Evolutionary conservation across 2,113 vertebrate species (phyloP).

Genomic region (Gymnobelideus leadbeateri): DNA sequence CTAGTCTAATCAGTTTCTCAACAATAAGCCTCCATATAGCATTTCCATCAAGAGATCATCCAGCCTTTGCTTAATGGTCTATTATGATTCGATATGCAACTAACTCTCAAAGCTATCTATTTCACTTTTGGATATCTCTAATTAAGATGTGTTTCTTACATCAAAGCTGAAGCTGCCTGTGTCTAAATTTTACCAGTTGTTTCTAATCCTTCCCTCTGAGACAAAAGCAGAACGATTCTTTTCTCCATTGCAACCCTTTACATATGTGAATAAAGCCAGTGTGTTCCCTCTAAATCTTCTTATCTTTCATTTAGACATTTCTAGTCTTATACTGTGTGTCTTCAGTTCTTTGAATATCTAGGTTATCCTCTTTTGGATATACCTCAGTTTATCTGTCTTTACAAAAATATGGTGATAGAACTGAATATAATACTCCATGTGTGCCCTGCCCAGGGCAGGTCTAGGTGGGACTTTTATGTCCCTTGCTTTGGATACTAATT

Average conservation of each 20-base stretch:
- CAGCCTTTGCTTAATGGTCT: neutral
- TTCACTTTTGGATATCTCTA: neutral
- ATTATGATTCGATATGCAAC: neutral
- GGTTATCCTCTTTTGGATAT: neutral
- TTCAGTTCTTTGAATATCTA: neutral
- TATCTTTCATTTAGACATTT: neutral
- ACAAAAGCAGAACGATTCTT: neutral
- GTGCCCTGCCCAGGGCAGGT: neutral
- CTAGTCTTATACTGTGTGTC: neutral
- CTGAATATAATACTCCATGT: neutral
- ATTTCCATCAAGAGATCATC: neutral
- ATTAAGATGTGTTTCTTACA: neutral
- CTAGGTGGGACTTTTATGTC: neutral
- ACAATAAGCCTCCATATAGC: neutral
- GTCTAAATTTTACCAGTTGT: neutral
- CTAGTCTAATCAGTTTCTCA: neutral
- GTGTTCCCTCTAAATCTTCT: neutral
- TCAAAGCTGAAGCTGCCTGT: neutral
- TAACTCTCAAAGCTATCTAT: neutral
- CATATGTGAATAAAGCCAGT: neutral
- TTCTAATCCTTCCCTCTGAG: neutral
- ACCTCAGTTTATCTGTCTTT: neutral
- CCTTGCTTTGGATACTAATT: neutral
- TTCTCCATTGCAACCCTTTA: neutral
- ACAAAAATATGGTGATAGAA: neutral